Conservation (phyloP, 2,797 vertebrate species). For the Nyctalus aviator region DNA sequence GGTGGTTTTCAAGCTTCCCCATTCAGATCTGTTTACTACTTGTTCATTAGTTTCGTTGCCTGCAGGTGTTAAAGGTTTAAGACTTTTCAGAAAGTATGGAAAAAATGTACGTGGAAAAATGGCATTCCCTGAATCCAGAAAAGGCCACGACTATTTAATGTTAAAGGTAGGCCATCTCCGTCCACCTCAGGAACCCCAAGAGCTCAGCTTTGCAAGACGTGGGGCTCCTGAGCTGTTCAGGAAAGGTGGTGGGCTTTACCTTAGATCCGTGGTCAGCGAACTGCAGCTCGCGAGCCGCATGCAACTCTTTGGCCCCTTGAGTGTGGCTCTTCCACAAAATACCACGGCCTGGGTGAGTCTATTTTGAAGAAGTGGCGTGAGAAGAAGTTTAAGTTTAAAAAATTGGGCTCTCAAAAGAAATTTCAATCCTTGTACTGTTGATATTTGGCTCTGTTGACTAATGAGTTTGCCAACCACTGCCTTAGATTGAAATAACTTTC, state of each 20-base stretch:
- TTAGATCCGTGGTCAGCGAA: not conserved
- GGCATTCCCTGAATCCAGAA: not conserved
- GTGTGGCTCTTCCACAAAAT: too few species aligned
- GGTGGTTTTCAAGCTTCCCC: constrained; percentile 25
- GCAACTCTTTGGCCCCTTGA: too few species aligned
- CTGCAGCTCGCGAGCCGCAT: too few species aligned
- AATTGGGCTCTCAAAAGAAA: too few species aligned
- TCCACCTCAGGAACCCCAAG: not conserved
- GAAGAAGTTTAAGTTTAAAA: too few species aligned
- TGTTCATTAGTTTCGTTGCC: constrained; percentile 72
- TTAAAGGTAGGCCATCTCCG: not conserved
- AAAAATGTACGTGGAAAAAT: constrained; percentile 46
- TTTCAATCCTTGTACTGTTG: too few species aligned
- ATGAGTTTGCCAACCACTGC: too few species aligned
- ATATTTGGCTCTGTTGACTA: too few species aligned
- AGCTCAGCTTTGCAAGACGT: not conserved
- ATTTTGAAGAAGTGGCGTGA: too few species aligned
- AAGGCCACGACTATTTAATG: not conserved
- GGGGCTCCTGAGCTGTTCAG: not conserved
- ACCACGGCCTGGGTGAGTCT: too few species aligned
- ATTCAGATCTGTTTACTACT: constrained; percentile 64
- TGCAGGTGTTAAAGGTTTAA: constrained; percentile 77
- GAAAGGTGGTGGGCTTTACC: not conserved
- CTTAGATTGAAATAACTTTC: not conserved
- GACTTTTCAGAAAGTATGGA: constrained; percentile 32